phyloP scores from a whole-genome alignment of 1,140 invertebrate genomes.

The Drosophila leontia region DNA sequence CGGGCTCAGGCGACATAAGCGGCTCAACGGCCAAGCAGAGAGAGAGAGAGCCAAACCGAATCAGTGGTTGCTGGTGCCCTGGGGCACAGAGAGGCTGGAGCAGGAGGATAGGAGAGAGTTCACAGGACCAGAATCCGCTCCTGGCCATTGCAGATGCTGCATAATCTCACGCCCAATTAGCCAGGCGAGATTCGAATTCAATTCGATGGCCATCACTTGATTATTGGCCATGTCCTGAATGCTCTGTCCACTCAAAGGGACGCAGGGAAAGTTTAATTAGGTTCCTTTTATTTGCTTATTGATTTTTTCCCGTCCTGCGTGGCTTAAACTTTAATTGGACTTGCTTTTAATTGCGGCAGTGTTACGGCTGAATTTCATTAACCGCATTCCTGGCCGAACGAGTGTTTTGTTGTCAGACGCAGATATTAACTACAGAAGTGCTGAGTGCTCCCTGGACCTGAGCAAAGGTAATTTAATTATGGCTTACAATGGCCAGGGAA shows the following conservation, averaged over 20 bases:
- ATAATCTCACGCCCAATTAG: conserved; percentile 38
- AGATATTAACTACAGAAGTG: conserved; percentile 12
- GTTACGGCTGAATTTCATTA: conserved; percentile 3
- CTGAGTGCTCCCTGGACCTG: conserved; percentile 1
- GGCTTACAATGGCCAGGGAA: conserved; percentile 2
- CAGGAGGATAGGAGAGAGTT: background rate
- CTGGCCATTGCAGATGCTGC: conserved; percentile 13
- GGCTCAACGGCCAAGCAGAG: conserved; percentile 53
- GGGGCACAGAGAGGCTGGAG: no score
- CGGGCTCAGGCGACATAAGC: conserved; percentile 58
- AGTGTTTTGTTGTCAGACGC: conserved; percentile 27
- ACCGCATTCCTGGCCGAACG: background rate
- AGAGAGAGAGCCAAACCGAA: background rate
- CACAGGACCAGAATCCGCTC: background rate
- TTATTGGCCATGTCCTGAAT: conserved; percentile 19
- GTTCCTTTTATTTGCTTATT: conserved; percentile 16
- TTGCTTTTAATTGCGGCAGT: conserved; percentile 31
- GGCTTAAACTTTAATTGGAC: conserved; percentile 25
- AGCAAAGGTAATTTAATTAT: conserved; percentile 16
- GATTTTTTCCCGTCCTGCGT: conserved; percentile 20
- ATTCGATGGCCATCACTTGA: conserved; percentile 15
- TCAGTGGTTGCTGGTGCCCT: background rate
- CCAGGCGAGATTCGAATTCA: background rate
- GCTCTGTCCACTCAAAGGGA: background rate
- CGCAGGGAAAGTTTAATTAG: conserved; percentile 15